Base-by-base conservation (phyloP, 1,140 invertebrate species). In the Heterodera carotae region DNA sequence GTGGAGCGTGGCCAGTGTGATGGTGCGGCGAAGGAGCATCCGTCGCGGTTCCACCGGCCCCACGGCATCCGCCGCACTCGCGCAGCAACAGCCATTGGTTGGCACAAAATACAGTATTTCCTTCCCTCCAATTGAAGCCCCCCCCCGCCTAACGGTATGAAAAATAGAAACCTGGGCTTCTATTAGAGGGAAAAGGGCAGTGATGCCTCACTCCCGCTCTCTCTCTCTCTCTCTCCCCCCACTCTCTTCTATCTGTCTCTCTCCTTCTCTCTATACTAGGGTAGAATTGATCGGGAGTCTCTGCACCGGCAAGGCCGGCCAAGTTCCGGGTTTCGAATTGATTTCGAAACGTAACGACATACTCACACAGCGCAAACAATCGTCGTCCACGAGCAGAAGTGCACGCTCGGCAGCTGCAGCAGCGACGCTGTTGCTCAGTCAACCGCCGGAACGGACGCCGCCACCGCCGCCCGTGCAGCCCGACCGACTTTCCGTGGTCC, bases 361-460 rank as follows among this genome's bases (percentile, higher is more conserved):
- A 7, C 8, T 62, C 60, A 8, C 10, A 8, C 60, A 62, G 39
- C 34, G 62, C 36, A 43, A 62, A 43, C 48, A 74, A 27, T 64
- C 31, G 56, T 64, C 31, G 56, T 73, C 71, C 15, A 34, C 25
- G 18, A 43, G 34, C 36, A 56, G 36, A 56, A 64, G 27, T 31
- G 43, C 72, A 8, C 43, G 69, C 4, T 53, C 27, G 8, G 56
- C 43, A 22, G 69, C 27, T 33, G 22, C 27, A 12, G 22, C 27
- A 12, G 39, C 56, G 3, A 34, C 72, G n/a, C 64, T 74, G 64
- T 29, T 59, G 43, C 27, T 34, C 36, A 59, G 59, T 3, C 72
- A 74, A 62, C 72, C 72, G 39, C 72, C 72, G 27, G 72, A 74
- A 3, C 59, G 56, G 59, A 64, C 72, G 59, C 72, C 72, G 27